Base-by-base conservation (phyloP, 2,797 vertebrate genomes). In the Poeciliopsis infans region DNA sequence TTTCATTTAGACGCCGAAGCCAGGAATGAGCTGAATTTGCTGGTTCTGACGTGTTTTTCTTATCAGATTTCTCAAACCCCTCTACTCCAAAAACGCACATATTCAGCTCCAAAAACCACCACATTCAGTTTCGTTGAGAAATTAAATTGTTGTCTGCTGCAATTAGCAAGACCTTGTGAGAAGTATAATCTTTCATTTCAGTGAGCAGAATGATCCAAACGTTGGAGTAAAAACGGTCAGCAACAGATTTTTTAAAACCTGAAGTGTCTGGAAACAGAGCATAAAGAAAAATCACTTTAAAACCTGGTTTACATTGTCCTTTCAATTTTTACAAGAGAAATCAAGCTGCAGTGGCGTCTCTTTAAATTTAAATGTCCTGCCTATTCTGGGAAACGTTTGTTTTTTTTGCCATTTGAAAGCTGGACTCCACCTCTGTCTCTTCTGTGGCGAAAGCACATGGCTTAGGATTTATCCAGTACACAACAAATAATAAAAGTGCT, bases 11-110 rank as follows among this genome's bases (percentile, higher is more conserved):
- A 70, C 84, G 69, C 74, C 69, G 64, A 47, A 77, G 46, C 28
- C 77, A 76, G 55, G 59, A 89, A 81, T 69, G 28, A 77, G 20
- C 74, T 79, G 71, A 80, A 75, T 82, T n/a, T 46, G 10, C 68
- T 71, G 81, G 51, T 76, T 6, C 47, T 33, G 20, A 28, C 47
- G 10, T 39, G 33, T 68, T 23, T 68, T 41, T 41, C 36, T 12
- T 43, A 71, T 12, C 69, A 73, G 28, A 72, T 77, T 59, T 33
- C 64, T 78, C 66, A 69, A 57, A 75, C 23, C 18, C 36, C 20
- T 2, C 64, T 73, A 49, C 66, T 71, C 43, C 41, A 46, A 64
- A 78, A 77, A 75, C 23, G 1, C 72, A 59, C 71, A 2, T 15
- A 66, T 77, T 23, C 66, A 57, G 57, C 25, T 79, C 75, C 41